Evolutionary conservation across 2,888 invertebrate species (phyloP).

Genomic region (Euplexia lucipara): DNA sequence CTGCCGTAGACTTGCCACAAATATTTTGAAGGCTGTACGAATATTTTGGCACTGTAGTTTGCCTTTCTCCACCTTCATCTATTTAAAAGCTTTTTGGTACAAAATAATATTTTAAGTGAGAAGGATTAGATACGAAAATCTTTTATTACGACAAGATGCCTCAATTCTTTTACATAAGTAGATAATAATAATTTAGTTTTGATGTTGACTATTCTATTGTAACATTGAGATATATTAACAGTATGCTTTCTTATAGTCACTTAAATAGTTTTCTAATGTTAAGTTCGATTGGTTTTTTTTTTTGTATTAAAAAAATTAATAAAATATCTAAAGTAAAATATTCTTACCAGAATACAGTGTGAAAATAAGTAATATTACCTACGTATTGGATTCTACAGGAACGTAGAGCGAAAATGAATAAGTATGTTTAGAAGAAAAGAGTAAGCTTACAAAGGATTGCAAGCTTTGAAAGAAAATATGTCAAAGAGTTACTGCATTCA

Average conservation of each 20-base stretch:
- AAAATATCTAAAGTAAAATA: too few relatives aligned
- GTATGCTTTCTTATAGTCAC: too few relatives aligned
- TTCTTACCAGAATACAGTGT: too few relatives aligned
- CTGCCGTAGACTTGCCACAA: slow-evolving; percentile 7
- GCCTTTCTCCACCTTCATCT: not conserved
- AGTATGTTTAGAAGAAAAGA: not conserved
- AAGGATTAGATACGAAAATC: not conserved
- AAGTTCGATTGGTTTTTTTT: too few relatives aligned
- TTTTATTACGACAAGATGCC: too few relatives aligned
- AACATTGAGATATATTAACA: too few relatives aligned
- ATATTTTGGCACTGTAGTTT: slow-evolving; percentile 5
- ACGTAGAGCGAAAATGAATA: not conserved
- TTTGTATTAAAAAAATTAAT: too few relatives aligned
- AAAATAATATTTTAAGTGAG: not conserved
- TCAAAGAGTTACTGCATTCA: not conserved
- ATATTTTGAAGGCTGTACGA: slow-evolving; percentile 19
- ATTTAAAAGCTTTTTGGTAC: not conserved
- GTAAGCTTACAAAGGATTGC: slow-evolving; percentile 3
- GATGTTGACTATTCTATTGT: too few relatives aligned
- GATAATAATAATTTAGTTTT: too few relatives aligned
- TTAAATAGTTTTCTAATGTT: too few relatives aligned
- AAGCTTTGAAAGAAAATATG: slow-evolving; percentile 10
- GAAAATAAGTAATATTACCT: not conserved
- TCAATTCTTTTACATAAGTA: too few relatives aligned
- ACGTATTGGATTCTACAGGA: not conserved